These are phyloP conservation scores for Camarhynchus parvulus DNA, from an alignment of 2,113 vertebrate species.

Conservation along the genomic window DNA sequence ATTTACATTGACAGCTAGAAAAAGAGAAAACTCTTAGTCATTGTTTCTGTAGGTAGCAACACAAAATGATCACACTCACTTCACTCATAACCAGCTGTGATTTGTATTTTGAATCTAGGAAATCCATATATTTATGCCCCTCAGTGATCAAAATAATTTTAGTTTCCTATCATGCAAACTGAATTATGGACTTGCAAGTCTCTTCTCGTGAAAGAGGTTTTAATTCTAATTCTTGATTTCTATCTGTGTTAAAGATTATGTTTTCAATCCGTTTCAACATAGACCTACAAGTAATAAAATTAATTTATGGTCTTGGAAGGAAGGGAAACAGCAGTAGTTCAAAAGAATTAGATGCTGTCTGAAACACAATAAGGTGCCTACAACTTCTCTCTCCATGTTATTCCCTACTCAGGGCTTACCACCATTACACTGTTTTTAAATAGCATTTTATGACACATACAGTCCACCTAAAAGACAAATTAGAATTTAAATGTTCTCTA, in stretches of 20 bases:
- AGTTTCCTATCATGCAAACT: not conserved
- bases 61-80: not conserved
- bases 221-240: not conserved
- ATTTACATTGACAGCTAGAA: not conserved
- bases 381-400: not conserved
- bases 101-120: not conserved
- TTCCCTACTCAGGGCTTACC: not conserved
- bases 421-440: not conserved
- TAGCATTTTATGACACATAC: not conserved
- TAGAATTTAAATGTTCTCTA: not conserved
- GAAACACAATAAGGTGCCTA: not conserved
- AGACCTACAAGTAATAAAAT: not conserved
- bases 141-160: not conserved
- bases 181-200: not conserved
- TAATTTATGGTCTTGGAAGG: not conserved
- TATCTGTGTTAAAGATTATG: not conserved
- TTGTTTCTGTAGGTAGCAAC: not conserved
- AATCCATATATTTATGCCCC: not conserved
- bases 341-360: not conserved
- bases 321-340: not conserved
- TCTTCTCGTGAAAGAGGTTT: not conserved
- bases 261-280: not conserved
- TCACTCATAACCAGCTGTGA: not conserved
- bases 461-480: not conserved
- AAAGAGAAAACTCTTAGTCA: not conserved